These are phyloP conservation scores for Solea senegalensis DNA, from an alignment of 2,113 vertebrate genomes.

Conservation along the genomic window DNA sequence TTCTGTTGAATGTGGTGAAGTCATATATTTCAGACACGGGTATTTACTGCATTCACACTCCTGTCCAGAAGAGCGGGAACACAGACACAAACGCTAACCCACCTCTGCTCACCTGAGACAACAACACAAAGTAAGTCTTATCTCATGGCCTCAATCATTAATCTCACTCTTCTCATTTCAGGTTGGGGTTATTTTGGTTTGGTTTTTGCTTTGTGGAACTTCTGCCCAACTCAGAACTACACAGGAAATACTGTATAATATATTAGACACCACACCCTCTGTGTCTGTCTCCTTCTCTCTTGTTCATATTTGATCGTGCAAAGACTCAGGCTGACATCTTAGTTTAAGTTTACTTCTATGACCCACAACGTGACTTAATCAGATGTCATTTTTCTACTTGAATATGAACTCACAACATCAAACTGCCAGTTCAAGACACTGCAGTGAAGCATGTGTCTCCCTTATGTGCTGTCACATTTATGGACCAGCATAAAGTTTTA, in stretches of 20 bases:
- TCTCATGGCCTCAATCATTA: background rate
- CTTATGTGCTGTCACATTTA: slow-evolving; percentile 26
- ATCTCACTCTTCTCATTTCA: slow-evolving; percentile 14
- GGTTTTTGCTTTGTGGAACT: slow-evolving; percentile 7
- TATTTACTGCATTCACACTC: slow-evolving; percentile 49
- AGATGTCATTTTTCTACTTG: slow-evolving; percentile 12
- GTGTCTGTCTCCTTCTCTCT: slow-evolving; percentile 7
- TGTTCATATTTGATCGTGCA: slow-evolving; percentile 13
- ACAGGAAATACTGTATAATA: slow-evolving; percentile 2
- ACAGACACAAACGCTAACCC: slow-evolving; percentile 8
- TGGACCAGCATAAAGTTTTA: slow-evolving; percentile 16
- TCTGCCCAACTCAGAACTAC: slow-evolving; percentile 29
- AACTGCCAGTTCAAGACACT: slow-evolving; percentile 11
- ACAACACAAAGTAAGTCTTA: slow-evolving; percentile 65
- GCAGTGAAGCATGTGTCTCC: slow-evolving; percentile 15
- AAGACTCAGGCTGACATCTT: background rate
- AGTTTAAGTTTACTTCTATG: slow-evolving; percentile 30
- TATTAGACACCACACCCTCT: slow-evolving; percentile 27
- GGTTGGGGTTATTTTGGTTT: background rate
- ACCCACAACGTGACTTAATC: slow-evolving; percentile 6
- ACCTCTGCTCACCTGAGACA: slow-evolving; percentile 60
- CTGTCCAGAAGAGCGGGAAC: slow-evolving; percentile 27
- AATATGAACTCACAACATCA: slow-evolving; percentile 11
- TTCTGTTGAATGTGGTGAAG: slow-evolving; percentile 62
- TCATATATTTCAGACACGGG: slow-evolving; percentile 54